A percentile compares a stretch with the other conserved stretches of the same genome.
These are phyloP conservation scores for Elegia similella DNA, from an alignment of 2,888 invertebrate species.

Conservation along the genomic window DNA sequence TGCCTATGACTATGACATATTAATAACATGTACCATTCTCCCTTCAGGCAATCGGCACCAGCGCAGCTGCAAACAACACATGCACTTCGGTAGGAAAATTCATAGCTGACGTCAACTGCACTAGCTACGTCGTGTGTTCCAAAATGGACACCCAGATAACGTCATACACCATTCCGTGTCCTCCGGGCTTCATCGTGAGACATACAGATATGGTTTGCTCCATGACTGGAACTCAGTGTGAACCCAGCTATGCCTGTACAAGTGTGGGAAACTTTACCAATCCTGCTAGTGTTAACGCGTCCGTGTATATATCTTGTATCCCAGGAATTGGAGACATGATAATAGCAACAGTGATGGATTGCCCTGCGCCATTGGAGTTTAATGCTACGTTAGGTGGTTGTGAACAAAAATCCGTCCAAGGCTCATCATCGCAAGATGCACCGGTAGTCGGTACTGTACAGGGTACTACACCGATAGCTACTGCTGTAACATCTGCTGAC, in stretches of 20 bases:
- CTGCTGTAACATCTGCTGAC: no score
- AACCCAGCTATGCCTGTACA: slow-evolving; percentile 49
- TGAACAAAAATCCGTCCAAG: slow-evolving; percentile 16
- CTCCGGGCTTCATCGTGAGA: slow-evolving; percentile 56
- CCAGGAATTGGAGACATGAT: slow-evolving; percentile 46
- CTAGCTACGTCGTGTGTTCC: slow-evolving; percentile 64
- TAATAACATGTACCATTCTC: no score
- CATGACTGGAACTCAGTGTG: slow-evolving; percentile 54
- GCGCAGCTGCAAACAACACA: slow-evolving; percentile 30
- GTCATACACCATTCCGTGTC: slow-evolving; percentile 59
- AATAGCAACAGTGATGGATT: slow-evolving; percentile 52
- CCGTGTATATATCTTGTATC: slow-evolving; percentile 53
- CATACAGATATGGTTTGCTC: slow-evolving; percentile 62
- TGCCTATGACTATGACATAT: no score
- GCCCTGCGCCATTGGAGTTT: slow-evolving; percentile 47
- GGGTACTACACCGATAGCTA: neutral
- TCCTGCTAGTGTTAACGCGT: slow-evolving; percentile 39
- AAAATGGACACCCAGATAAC: slow-evolving; percentile 44
- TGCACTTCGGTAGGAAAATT: slow-evolving; percentile 59
- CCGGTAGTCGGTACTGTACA: neutral
- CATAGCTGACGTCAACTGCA: slow-evolving; percentile 58
- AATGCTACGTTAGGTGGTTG: slow-evolving; percentile 39
- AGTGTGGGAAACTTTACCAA: slow-evolving; percentile 43
- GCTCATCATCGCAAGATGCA: neutral
- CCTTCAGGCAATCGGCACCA: slow-evolving; percentile 29